Base-by-base conservation (phyloP, 1,140 invertebrate genomes). In the Apis mellifera region DNA sequence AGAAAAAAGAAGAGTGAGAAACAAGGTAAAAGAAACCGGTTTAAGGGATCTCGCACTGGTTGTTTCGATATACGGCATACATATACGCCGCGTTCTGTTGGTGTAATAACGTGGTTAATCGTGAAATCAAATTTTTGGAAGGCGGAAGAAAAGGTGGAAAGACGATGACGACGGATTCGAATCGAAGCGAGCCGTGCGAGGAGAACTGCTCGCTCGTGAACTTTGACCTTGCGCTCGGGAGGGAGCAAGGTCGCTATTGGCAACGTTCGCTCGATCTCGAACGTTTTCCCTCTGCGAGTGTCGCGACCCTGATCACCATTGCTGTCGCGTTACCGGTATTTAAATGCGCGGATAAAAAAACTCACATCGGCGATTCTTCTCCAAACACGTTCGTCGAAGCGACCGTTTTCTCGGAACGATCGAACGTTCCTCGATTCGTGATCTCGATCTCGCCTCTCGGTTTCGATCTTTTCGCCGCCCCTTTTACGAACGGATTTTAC, bases 141-240 rank as follows among this genome's bases (percentile, higher is more conserved):
- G 0, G 19, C 15, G 15, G 21, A n/a, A 42, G 2, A 4, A 17
- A 13, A 19, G 9, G 9, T 19, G 1, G 50, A 17, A 12, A 26
- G 54, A 3, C 12, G 26, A 50, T 11, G 21, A 15, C 15, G 23
- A 48, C 48, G 74, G 32, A 65, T 65, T 42, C 17, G 64, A 48
- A 26, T 70, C 42, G 21, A 71, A 48, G 60, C 64, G 19, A 57
- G 60, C n/a, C 60, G 78, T 60, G 75, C 60, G 77, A 72, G 77
- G 50, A 85, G 73, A 50, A 55, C 48, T 82, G 80, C 83, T 74
- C 76, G 87, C 78, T 85, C 66, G 59, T 91, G 90, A 92, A 92
- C 91, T 91, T 82, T 91, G 85, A 76, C 90, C 89, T 92, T 90
- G 91, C 71, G 78, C 85, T 83, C 82, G 82, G 52, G 15, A 54